These are phyloP conservation scores for Trissolcus japonicus DNA, from an alignment of 2,888 invertebrate species.

Conservation along the genomic window DNA sequence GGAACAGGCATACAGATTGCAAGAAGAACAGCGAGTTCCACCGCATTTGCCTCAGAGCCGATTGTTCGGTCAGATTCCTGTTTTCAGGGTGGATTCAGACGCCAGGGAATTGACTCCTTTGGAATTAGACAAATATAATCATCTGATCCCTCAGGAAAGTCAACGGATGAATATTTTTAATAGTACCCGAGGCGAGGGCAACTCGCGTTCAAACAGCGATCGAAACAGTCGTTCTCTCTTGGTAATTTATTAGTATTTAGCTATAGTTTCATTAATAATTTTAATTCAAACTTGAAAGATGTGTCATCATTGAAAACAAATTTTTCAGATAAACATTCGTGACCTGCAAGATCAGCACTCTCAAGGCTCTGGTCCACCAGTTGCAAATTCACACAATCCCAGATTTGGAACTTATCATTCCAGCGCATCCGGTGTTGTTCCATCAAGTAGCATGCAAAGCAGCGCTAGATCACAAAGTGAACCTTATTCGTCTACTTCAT, in stretches of 20 bases:
- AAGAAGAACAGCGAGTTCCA: conserved; percentile 66
- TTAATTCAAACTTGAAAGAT: no score
- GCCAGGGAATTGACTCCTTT: conserved; percentile 78
- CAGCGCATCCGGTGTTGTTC: conserved; percentile 15
- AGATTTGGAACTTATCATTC: conserved; percentile 24
- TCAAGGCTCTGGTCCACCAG: conserved; percentile 14
- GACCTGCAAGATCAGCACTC: conserved; percentile 2
- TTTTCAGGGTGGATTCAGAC: conserved; percentile 79
- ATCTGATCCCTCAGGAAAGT: conserved; percentile 68
- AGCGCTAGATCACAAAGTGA: conserved; percentile 26
- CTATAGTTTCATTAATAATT: no score
- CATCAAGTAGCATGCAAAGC: conserved; percentile 1
- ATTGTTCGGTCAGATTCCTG: conserved; percentile 77
- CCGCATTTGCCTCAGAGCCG: conserved; percentile 62
- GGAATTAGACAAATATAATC: conserved; percentile 77
- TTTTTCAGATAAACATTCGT: no score
- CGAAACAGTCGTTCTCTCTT: conserved; percentile 42
- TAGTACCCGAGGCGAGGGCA: conserved; percentile 61
- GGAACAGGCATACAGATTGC: conserved; percentile 70
- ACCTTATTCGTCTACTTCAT: conserved; percentile 11
- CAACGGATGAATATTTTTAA: conserved; percentile 59
- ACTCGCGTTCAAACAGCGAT: conserved; percentile 59
- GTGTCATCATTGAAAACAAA: no score
- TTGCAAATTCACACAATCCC: conserved; percentile 21
- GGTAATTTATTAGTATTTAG: no score